These are phyloP conservation scores for Mustelus asterias DNA, from an alignment of 2,113 vertebrate genomes.

Conservation along the genomic window DNA sequence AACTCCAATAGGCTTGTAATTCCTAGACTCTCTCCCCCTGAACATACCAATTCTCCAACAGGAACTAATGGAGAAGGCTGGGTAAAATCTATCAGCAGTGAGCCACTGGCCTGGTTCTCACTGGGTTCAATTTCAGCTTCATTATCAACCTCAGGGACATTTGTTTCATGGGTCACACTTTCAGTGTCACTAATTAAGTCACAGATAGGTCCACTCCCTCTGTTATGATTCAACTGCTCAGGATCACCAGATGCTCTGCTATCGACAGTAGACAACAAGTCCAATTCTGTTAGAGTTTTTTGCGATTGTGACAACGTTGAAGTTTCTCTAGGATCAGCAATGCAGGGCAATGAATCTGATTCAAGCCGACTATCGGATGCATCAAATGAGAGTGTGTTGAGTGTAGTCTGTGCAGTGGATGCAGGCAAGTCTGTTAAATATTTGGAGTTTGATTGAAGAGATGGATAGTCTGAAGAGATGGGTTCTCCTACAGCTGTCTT, in stretches of 20 bases:
- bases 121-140: constrained; percentile 51
- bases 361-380: background rate
- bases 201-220: constrained; percentile 73
- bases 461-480: constrained; percentile 46
- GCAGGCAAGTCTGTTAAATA: constrained; percentile 49
- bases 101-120: constrained; percentile 51
- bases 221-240: constrained; percentile 58
- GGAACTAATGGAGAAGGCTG: constrained; percentile 48
- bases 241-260: constrained; percentile 53
- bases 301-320: constrained; percentile 43
- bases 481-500: constrained; percentile 50
- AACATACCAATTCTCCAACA: constrained; percentile 42
- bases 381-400: constrained; percentile 36
- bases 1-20: constrained; percentile 39
- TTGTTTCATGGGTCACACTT: constrained; percentile 56
- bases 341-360: background rate
- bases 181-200: constrained; percentile 83
- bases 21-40: constrained; percentile 37
- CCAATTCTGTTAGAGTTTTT: constrained; percentile 71
- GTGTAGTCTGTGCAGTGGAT: constrained; percentile 45
- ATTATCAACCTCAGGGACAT: constrained; percentile 57
- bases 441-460: constrained; percentile 53
- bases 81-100: constrained; percentile 60
- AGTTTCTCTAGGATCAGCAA: background rate
- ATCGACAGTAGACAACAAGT: constrained; percentile 84